phyloP scores from a whole-genome alignment of 2,888 invertebrate genomes.

The Cephus spinipes region DNA sequence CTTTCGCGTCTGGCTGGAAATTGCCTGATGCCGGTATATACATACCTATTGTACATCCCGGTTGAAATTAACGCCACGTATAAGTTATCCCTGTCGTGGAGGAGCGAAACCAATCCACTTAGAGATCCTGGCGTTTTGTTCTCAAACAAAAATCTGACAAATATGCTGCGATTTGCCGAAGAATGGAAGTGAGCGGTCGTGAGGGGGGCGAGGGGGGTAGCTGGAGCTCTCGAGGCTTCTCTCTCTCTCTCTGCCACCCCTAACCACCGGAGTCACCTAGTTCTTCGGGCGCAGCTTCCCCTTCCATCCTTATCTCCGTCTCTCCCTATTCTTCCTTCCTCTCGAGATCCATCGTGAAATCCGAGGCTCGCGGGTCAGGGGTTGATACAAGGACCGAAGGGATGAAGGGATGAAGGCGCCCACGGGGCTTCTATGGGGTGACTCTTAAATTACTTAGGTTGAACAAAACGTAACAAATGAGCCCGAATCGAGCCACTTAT shows the following conservation, averaged over 20 bases:
- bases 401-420: too few species aligned
- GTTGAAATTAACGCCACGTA: slow-evolving; percentile 43
- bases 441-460: slow-evolving; percentile 59
- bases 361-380: slow-evolving; percentile 2
- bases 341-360: not conserved
- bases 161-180: slow-evolving; percentile 65
- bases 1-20: not conserved
- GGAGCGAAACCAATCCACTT: slow-evolving; percentile 63
- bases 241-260: too few species aligned
- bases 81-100: slow-evolving; percentile 35
- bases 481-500: slow-evolving; percentile 57
- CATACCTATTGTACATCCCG: not conserved
- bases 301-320: not conserved
- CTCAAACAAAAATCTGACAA: slow-evolving; percentile 66
- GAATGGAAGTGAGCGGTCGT: slow-evolving; percentile 50
- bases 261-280: too few species aligned
- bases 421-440: slow-evolving; percentile 3
- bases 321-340: not conserved
- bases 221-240: slow-evolving; percentile 1
- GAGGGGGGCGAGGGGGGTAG: slow-evolving; percentile 2
- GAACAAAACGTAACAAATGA: slow-evolving; percentile 62
- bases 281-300: too few species aligned
- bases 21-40: not conserved
- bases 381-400: not conserved
- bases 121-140: slow-evolving; percentile 56